Percentiles rank a stretch among this genome's conserved stretches.
phyloP scores from a whole-genome alignment of 2,888 invertebrate genomes.

The Drosophila pseudotakahashii region DNA sequence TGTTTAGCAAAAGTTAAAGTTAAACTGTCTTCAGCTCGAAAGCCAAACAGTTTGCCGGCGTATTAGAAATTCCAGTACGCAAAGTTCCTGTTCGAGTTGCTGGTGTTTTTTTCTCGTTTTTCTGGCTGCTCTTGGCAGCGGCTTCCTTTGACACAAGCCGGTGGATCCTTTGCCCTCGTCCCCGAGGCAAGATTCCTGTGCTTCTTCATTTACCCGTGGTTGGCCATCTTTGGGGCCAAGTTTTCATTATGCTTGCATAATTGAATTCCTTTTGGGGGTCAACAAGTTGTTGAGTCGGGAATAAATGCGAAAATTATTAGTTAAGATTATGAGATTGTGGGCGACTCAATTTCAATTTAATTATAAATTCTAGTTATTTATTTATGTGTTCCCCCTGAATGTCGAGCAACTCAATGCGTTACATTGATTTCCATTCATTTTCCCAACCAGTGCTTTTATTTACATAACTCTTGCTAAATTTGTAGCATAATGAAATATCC shows the following conservation, averaged over 20 bases:
- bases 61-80: conserved; percentile 40
- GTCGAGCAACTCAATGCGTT: neutral
- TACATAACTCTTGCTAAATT: too few species aligned
- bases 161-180: conserved; percentile 46
- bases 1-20: conserved; percentile 38
- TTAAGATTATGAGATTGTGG: conserved; percentile 9
- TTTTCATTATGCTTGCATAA: conserved; percentile 32
- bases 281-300: conserved; percentile 21
- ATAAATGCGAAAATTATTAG: conserved; percentile 20
- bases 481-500: too few species aligned
- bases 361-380: neutral
- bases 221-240: conserved; percentile 15
- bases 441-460: neutral
- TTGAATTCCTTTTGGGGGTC: conserved; percentile 29
- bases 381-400: neutral
- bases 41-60: conserved; percentile 43
- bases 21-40: conserved; percentile 44
- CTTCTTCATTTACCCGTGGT: conserved; percentile 18
- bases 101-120: conserved; percentile 17
- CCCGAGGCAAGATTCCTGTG: conserved; percentile 5
- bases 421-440: neutral
- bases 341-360: conserved; percentile 7
- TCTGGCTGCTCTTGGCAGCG: conserved; percentile 27
- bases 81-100: conserved; percentile 29
- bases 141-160: conserved; percentile 64